phyloP scores from a whole-genome alignment of 2,888 invertebrate genomes.

The Scaptomyza caliginosa region DNA sequence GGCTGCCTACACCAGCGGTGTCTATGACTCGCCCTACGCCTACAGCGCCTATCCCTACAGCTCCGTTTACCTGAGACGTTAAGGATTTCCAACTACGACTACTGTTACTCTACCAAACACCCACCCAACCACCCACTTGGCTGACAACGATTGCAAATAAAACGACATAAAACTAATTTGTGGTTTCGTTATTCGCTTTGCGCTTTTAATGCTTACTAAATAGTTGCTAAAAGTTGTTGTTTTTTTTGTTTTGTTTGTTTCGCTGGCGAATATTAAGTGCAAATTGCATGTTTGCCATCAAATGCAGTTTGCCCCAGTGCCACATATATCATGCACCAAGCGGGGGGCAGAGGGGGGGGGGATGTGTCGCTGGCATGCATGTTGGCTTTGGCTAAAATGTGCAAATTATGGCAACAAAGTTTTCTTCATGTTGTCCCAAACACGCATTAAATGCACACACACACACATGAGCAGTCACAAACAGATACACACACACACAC shows the following conservation, averaged over 20 bases:
- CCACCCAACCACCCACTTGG: not conserved
- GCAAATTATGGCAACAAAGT: slow-evolving; percentile 78
- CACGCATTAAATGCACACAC: slow-evolving; percentile 43
- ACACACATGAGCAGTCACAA: not conserved
- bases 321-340: slow-evolving; percentile 42
- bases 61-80: slow-evolving; percentile 69
- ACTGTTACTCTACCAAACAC: slow-evolving; percentile 44
- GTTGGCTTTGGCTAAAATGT: slow-evolving; percentile 55
- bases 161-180: slow-evolving; percentile 28
- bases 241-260: slow-evolving; percentile 32
- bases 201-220: slow-evolving; percentile 17
- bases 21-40: slow-evolving; percentile 77
- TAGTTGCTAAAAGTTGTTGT: slow-evolving; percentile 8
- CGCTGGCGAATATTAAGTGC: slow-evolving; percentile 50
- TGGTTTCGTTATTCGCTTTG: slow-evolving; percentile 33
- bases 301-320: slow-evolving; percentile 50
- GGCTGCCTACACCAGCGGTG: slow-evolving; percentile 63
- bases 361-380: slow-evolving; percentile 63
- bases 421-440: slow-evolving; percentile 62
- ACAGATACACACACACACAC: not conserved
- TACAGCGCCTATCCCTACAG: slow-evolving; percentile 76
- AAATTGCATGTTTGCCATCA: slow-evolving; percentile 66
- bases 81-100: not conserved
- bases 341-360: not conserved
- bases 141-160: slow-evolving; percentile 42